Base-by-base conservation (phyloP, 2,797 vertebrate species). In the Cichlasoma orientale region DNA sequence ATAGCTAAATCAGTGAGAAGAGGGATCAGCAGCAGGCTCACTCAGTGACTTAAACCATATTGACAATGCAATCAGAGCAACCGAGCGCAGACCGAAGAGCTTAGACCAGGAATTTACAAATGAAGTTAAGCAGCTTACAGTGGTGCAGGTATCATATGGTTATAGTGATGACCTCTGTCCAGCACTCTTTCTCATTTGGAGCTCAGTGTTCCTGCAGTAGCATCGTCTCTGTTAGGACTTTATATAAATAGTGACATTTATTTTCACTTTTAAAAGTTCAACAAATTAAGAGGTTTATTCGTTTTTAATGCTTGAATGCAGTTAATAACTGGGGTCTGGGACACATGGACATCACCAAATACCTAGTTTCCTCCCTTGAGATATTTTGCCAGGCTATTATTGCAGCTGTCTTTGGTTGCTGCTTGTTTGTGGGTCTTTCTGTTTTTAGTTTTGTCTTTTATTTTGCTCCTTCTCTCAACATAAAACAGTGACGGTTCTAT, bases 91-190 rank as follows among this genome's bases (percentile, higher is more conserved):
- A 77, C 75, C 29, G 52, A 81, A 80, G 76, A 77, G 90, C 89
- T 93, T 89, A 89, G 56, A 84, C 23, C 44, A 78, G 82, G 78
- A 91, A 90, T 89, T 85, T 84, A 83, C 80, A 92, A 91, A 91
- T 86, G 75, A 86, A 83, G 88, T 81, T 87, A 91, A 91, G 88
- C 84, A 38, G 91, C 90, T 94, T 92, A 93, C 63, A 66, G 70
- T 3, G 54, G 41, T 78, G 75, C 90, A 93, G 90, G 88, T 95
- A 89, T 89, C 85, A 61, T 84, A 87, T 79, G 80, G 79, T 83
- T 68, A 16, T 75, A 81, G 63, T 33, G 75, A 10, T 56, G 78
- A 90, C 74, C 88, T 87, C 57, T 73, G 75, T 74, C 57, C 70
- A 7, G 18, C 12, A 7, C 27, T 16, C 9, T 23, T 68, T 77